Evolutionary conservation across 2,888 invertebrate species (phyloP), one percentile per base, ranked within the genome.

Genomic region (Empis stercorea): DNA sequence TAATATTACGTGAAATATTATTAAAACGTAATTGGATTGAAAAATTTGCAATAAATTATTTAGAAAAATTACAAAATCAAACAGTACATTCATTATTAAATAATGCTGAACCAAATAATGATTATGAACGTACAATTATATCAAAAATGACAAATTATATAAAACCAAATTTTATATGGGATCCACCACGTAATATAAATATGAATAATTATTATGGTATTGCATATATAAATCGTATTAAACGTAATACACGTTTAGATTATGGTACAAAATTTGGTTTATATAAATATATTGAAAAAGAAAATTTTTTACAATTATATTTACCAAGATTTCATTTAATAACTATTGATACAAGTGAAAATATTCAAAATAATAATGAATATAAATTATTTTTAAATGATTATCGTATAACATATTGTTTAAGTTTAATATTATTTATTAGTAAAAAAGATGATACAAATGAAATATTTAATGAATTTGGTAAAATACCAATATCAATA

Each of bases 371-470:
- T 20, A 20, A 20, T 20, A 5, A 66, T 42, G 67, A 68, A 13
- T 60, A 59, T 15, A 42, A 51, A 11, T 57, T 56, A 2, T 68
- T 68, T 30, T 58, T 57, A 13, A 54, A 61, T 10, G 89, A 92
- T 63, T 93, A 80, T 61, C 78, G 81, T 60, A 71, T 82, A 46
- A 88, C 87, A 3, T 84, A 87, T 4, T 86, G 87, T 54, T 78
- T 83, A 43, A 81, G 81, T 52, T 68, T 91, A 46, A 64, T 92
- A 27, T 27, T 27, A 27, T 27, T 9, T 7, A 27, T 27, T 6
- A 27, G 7, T 9, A 4, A 27, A 27, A 7, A 27, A 27, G 7
- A 27, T 27, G 7, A 7, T 27, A 6, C 7, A 27, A 27, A 27
- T 13, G n/a, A 34, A 5, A 13, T 34, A 34, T 34, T 3, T 34